A percentile compares a stretch with the other conserved stretches of the same genome.
These are phyloP conservation scores for Sitta carolinensis DNA, from an alignment of 2,797 vertebrate genomes.

Conservation along the genomic window DNA sequence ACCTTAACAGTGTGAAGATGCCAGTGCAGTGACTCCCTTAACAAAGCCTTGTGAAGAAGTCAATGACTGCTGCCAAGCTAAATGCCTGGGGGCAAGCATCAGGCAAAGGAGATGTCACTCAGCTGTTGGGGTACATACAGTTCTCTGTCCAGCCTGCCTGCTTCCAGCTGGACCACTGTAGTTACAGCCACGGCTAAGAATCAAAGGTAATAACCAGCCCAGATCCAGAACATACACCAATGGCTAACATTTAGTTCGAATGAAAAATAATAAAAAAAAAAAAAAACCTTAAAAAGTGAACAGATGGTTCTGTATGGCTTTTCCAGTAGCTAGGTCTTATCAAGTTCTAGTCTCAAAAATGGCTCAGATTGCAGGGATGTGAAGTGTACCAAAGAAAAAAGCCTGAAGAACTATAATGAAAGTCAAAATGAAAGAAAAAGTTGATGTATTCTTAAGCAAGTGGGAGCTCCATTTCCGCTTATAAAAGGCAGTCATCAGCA, in stretches of 20 bases:
- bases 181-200: background rate
- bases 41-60: background rate
- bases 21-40: background rate
- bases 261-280: background rate
- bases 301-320: background rate
- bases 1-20: background rate
- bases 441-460: background rate
- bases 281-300: background rate
- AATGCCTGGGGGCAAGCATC: background rate
- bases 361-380: background rate
- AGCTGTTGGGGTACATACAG: background rate
- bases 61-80: background rate
- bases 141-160: background rate
- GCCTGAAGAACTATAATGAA: background rate
- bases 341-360: background rate
- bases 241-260: background rate
- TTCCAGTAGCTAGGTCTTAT: background rate
- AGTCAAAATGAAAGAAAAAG: background rate
- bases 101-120: background rate
- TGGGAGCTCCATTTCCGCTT: background rate
- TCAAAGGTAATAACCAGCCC: background rate
- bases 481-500: background rate
- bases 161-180: background rate
- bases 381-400: background rate
- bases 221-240: background rate